Evolutionary conservation across 2,113 vertebrate genomes (phyloP).

Genomic region (Podarcis cretensis): DNA sequence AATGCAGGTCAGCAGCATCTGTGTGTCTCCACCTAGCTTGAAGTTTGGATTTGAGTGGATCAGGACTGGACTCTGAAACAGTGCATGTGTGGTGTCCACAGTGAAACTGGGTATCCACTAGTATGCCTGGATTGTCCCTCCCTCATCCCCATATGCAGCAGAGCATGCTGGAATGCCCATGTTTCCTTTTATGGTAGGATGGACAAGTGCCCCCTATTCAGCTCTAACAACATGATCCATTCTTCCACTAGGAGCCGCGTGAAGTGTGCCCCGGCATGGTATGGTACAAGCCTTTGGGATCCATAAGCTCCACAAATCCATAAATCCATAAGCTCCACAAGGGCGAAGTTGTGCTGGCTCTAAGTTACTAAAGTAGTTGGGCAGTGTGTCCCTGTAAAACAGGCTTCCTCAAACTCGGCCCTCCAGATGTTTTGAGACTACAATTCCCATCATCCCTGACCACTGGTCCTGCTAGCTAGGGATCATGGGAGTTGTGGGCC

Average conservation of each 20-base stretch:
- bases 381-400: too few species aligned
- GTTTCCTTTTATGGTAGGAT: neutral
- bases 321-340: neutral
- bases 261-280: too few species aligned
- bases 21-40: neutral
- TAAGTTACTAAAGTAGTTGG: neutral
- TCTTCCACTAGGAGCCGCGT: neutral
- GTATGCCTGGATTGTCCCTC: neutral
- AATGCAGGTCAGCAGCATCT: neutral
- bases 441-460: too few species aligned
- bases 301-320: neutral
- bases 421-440: too few species aligned
- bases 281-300: neutral
- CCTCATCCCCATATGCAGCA: neutral
- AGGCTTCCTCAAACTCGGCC: too few species aligned
- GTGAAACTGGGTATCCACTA: neutral
- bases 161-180: neutral
- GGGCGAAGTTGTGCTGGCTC: neutral
- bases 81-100: neutral
- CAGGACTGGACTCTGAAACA: neutral
- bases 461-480: too few species aligned
- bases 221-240: neutral
- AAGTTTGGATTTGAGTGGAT: neutral
- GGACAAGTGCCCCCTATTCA: neutral
- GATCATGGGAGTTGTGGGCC: too few species aligned